These are phyloP conservation scores for Riptortus pedestris DNA, from an alignment of 1,140 invertebrate species.

Conservation along the genomic window DNA sequence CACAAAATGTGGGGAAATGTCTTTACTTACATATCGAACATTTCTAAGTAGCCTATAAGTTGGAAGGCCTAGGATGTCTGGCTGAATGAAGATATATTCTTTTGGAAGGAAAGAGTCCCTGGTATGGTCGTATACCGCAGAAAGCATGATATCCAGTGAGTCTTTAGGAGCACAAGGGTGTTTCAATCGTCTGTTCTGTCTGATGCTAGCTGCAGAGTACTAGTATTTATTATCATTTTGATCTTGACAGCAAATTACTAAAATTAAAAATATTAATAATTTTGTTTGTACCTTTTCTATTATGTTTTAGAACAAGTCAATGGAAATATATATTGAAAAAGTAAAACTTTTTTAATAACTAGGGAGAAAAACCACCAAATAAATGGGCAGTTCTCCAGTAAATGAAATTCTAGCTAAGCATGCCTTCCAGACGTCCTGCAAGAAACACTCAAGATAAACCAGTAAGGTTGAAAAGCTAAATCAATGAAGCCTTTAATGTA, in stretches of 20 bases:
- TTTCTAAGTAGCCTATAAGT: conserved; percentile 49
- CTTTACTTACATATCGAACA: conserved; percentile 21
- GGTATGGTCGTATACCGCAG: conserved; percentile 48
- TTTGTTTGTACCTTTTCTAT: background rate
- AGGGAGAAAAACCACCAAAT: too few species aligned
- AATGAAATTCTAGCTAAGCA: too few species aligned
- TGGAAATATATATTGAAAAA: too few species aligned
- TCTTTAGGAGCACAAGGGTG: conserved; percentile 44
- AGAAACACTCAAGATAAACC: too few species aligned
- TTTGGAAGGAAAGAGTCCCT: conserved; percentile 47
- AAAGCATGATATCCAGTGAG: conserved; percentile 47
- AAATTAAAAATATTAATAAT: background rate
- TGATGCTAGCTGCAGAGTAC: conserved; percentile 23
- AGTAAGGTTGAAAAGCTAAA: too few species aligned
- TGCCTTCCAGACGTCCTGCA: too few species aligned
- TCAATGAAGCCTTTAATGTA: too few species aligned
- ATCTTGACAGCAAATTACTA: background rate
- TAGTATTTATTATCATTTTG: too few species aligned
- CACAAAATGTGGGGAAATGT: background rate
- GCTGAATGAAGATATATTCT: conserved; percentile 46
- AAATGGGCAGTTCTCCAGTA: too few species aligned
- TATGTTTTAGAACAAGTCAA: too few species aligned
- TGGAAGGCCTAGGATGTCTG: conserved; percentile 43
- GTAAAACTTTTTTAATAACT: too few species aligned
- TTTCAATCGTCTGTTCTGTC: conserved; percentile 19